A percentile compares a stretch with the other conserved stretches of the same genome.
phyloP scores from a whole-genome alignment of 2,113 vertebrate genomes.

The Mesembrinibis cayennensis region DNA sequence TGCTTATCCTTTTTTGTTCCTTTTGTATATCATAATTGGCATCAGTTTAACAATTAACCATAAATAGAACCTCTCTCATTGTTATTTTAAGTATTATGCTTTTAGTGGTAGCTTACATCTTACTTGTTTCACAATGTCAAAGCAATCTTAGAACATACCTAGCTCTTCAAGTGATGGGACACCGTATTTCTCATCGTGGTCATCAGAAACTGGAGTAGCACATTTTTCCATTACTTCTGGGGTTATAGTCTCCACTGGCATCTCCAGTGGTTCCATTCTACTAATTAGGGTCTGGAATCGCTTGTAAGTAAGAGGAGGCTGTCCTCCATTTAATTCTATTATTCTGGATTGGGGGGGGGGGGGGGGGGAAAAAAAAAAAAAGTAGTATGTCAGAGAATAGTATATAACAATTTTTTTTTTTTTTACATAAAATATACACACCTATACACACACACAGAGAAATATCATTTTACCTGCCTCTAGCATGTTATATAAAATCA shows the following conservation, averaged over 20 bases:
- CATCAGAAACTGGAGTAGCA: conserved; percentile 87
- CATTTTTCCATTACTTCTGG: conserved; percentile 89
- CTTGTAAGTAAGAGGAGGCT: conserved; percentile 96
- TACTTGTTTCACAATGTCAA: neutral
- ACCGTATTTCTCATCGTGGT: conserved; percentile 95
- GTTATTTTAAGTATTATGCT: neutral
- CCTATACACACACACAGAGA: neutral
- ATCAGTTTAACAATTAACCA: neutral
- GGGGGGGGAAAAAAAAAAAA: neutral
- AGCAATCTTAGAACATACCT: conserved; percentile 73
- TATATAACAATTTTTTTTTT: neutral
- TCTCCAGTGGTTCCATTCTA: conserved; percentile 90
- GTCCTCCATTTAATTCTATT: conserved; percentile 95
- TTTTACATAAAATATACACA: neutral
- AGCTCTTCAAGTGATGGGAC: conserved; percentile 95
- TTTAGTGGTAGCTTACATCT: neutral
- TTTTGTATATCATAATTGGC: neutral
- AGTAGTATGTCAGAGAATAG: neutral
- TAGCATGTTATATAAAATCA: neutral
- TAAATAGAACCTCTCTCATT: neutral
- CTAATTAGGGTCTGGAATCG: conserved; percentile 96
- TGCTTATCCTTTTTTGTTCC: neutral
- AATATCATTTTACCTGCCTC: neutral
- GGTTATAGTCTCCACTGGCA: conserved; percentile 89
- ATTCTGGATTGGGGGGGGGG: conserved; percentile 86